Evolutionary conservation across 92 coral and sea anemone species (phyloP).

Genomic region (Actinernus sp.): DNA sequence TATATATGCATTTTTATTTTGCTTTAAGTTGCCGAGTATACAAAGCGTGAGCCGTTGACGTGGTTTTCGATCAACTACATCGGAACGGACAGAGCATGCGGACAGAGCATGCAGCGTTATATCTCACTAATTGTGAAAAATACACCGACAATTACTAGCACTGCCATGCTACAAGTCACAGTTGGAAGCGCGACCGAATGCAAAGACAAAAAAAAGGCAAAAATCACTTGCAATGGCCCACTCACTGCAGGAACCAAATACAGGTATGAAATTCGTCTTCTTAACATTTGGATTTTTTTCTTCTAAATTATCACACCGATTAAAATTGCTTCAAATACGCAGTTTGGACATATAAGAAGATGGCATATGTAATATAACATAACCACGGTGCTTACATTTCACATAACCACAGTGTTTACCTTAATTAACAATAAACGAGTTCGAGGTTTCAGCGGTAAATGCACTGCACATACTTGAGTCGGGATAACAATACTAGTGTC

Average conservation of each 20-base stretch:
- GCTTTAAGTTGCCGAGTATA: conserved; percentile 46
- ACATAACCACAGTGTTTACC: no score
- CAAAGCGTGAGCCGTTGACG: conserved; percentile 60
- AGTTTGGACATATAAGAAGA: no score
- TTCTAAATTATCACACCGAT: no score
- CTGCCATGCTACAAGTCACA: conserved; percentile 35
- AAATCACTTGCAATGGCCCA: conserved; percentile 73
- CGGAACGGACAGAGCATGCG: conserved; percentile 20
- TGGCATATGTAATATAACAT: no score
- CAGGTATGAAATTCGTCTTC: no score
- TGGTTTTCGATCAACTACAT: conserved; percentile 63
- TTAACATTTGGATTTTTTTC: no score
- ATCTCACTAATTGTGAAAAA: conserved; percentile 51
- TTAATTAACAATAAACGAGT: no score
- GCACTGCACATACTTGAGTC: no score
- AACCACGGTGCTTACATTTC: no score
- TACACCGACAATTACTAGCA: conserved; percentile 23
- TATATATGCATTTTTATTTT: neutral
- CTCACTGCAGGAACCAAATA: conserved; percentile 61
- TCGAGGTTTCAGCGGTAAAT: no score
- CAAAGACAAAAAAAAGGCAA: conserved; percentile 34
- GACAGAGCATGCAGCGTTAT: conserved; percentile 57
- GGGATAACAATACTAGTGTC: no score
- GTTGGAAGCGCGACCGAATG: conserved; percentile 66
- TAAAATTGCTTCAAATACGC: no score